Conservation (phyloP, 1,140 invertebrate species). For the Harpegnathos saltator region DNA sequence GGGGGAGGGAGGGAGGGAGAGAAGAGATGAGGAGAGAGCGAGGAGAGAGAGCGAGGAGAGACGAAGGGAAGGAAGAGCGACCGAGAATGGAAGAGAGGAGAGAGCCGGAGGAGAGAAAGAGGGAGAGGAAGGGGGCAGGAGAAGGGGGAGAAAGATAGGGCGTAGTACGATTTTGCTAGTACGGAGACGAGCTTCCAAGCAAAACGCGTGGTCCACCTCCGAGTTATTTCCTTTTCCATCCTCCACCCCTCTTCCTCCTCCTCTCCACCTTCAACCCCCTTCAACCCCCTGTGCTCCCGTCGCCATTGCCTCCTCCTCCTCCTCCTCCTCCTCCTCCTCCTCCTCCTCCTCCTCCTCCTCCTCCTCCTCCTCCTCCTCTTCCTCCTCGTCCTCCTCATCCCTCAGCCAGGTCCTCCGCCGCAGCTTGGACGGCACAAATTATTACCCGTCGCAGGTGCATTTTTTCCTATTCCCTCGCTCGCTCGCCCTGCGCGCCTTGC, state of each 20-base stretch:
- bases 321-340: constrained; percentile 26
- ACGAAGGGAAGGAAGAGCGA: constrained; percentile 46
- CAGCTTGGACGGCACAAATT: constrained; percentile 82
- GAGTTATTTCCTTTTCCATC: constrained; percentile 82
- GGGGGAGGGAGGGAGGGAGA: constrained; percentile 31
- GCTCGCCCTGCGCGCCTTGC: constrained; percentile 41
- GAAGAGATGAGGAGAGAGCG: constrained; percentile 45
- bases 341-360: constrained; percentile 18
- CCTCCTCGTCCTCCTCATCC: constrained; percentile 9
- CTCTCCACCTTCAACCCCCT: not conserved
- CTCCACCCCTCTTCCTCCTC: constrained; percentile 27
- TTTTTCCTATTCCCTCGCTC: constrained; percentile 76
- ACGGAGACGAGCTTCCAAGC: constrained; percentile 81
- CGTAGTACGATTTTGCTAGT: constrained; percentile 79
- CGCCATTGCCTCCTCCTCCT: constrained; percentile 11
- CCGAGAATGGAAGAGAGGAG: not conserved
- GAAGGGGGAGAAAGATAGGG: constrained; percentile 70
- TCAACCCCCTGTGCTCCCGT: not conserved
- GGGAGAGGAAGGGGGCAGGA: constrained; percentile 24
- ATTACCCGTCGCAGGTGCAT: constrained; percentile 84
- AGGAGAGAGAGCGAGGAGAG: constrained; percentile 34
- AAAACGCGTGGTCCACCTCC: constrained; percentile 82
- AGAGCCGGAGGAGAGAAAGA: constrained; percentile 51
- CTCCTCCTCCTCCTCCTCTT: constrained; percentile 16
- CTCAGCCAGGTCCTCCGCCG: constrained; percentile 53